These are phyloP conservation scores for Bellardia bayeri DNA, from an alignment of 2,888 invertebrate genomes.

Conservation along the genomic window DNA sequence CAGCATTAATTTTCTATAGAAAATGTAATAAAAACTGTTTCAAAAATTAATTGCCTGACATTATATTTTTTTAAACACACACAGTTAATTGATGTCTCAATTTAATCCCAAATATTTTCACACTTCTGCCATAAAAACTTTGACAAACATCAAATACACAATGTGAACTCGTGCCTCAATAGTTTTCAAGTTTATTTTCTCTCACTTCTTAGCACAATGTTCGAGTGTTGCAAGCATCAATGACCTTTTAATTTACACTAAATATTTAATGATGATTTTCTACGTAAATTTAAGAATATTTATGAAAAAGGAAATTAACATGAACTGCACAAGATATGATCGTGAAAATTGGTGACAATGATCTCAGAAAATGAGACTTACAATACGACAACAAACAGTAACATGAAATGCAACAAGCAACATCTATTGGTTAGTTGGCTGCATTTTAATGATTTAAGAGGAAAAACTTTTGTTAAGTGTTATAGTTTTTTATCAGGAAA, in stretches of 20 bases:
- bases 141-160: slow-evolving; percentile 24
- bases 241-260: slow-evolving; percentile 40
- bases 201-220: not conserved
- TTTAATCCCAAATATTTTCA: slow-evolving; percentile 34
- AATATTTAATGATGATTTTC: slow-evolving; percentile 29
- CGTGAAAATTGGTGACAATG: slow-evolving; percentile 29
- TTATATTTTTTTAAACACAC: not conserved
- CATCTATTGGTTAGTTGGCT: not conserved
- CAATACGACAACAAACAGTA: not conserved
- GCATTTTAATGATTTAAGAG: slow-evolving; percentile 55
- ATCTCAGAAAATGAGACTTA: not conserved
- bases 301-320: slow-evolving; percentile 32
- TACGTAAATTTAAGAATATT: not conserved
- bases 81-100: slow-evolving; percentile 1
- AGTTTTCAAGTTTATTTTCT: not conserved
- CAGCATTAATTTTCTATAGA: not conserved
- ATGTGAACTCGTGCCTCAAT: slow-evolving; percentile 50
- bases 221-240: not conserved
- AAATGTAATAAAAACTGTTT: not conserved
- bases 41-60: not conserved
- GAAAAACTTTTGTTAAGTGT: slow-evolving; percentile 49
- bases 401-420: slow-evolving; percentile 1
- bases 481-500: slow-evolving; percentile 47
- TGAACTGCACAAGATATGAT: slow-evolving; percentile 48
- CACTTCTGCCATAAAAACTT: slow-evolving; percentile 39